Evolutionary conservation across 92 coral and sea anemone species (phyloP).

Genomic region (Ricordea florida): DNA sequence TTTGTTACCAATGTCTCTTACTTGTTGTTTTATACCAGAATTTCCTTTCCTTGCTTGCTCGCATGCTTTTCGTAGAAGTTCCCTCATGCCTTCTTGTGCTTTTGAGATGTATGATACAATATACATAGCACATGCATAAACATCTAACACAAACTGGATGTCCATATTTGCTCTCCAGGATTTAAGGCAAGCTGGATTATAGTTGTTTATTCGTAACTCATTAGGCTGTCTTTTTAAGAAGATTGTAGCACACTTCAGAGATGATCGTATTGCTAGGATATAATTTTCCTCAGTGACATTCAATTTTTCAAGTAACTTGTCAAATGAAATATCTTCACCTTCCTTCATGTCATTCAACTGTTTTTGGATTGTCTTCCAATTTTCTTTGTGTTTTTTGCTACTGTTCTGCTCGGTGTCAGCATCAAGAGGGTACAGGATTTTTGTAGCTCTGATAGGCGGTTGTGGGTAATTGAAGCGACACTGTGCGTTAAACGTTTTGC

Average conservation of each 20-base stretch:
- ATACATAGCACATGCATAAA: constrained; percentile 71
- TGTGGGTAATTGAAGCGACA: constrained; percentile 34
- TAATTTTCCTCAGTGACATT: constrained; percentile 51
- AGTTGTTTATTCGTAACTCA: constrained; percentile 58
- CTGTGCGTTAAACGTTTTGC: constrained; percentile 17
- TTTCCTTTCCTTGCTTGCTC: too few species aligned
- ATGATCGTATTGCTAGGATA: constrained; percentile 46
- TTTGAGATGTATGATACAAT: constrained; percentile 49
- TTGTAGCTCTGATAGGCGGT: constrained; percentile 34
- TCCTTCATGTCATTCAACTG: constrained; percentile 47
- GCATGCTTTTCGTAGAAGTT: too few species aligned
- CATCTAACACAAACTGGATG: constrained; percentile 59
- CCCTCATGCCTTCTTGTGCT: too few species aligned
- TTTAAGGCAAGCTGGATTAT: constrained; percentile 56
- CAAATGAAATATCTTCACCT: constrained; percentile 69
- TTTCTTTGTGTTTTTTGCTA: constrained; percentile 22
- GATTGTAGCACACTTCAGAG: constrained; percentile 44
- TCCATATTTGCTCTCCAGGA: constrained; percentile 69
- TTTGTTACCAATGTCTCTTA: too few species aligned
- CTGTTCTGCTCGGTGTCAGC: background rate
- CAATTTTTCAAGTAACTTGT: constrained; percentile 42
- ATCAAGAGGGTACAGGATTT: constrained; percentile 26
- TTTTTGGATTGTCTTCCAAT: constrained; percentile 27
- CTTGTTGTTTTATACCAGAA: too few species aligned
- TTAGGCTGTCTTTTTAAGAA: constrained; percentile 59